Conservation (phyloP, 2,113 vertebrate genomes). For the Pitta sordida region DNA sequence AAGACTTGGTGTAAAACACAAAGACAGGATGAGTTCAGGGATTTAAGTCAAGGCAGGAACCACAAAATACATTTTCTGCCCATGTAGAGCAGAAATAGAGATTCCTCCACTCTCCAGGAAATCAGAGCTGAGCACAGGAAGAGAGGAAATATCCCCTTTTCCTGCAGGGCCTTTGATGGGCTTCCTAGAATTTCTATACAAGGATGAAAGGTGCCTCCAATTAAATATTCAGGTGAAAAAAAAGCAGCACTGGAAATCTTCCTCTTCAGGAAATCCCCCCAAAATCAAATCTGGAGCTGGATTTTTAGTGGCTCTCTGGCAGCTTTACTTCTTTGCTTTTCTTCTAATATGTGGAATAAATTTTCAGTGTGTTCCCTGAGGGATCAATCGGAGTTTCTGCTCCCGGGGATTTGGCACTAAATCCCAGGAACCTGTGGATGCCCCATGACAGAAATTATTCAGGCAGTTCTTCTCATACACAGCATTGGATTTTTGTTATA, state of each 20-base stretch:
- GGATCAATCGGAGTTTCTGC: background rate
- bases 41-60: background rate
- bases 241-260: background rate
- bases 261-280: background rate
- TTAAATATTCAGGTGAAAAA: background rate
- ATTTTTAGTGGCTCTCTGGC: background rate
- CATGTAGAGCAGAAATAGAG: background rate
- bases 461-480: background rate
- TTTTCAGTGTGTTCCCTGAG: background rate
- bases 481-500: background rate
- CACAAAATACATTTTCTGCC: background rate
- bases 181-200: constrained; percentile 49
- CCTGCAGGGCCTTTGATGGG: background rate
- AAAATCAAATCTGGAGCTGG: background rate
- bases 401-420: background rate
- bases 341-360: background rate
- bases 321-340: background rate
- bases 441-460: background rate
- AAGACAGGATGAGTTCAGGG: background rate
- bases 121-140: constrained; percentile 23
- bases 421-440: background rate
- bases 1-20: background rate
- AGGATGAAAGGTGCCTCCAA: constrained; percentile 41
- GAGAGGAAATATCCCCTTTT: constrained; percentile 19
- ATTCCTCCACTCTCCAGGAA: constrained; percentile 35